Evolutionary conservation across 2,888 invertebrate genomes (phyloP).

Genomic region (Sarcophaga caerulescens): DNA sequence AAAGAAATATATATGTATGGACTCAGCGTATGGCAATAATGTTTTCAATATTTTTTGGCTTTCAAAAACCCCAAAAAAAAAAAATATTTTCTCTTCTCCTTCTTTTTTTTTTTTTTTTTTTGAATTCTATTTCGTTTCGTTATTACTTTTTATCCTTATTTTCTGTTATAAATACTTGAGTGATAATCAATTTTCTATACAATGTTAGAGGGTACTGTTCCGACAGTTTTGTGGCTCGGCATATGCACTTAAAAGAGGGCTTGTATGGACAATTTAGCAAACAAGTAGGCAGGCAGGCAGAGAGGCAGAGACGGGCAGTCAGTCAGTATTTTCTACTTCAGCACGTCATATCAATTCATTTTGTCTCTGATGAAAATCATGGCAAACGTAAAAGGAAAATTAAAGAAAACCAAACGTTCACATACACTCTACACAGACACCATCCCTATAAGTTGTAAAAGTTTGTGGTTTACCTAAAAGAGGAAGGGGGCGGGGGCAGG

Average conservation of each 20-base stretch:
- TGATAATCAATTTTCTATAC: conserved; percentile 60
- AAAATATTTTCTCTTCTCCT: background rate
- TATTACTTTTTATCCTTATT: background rate
- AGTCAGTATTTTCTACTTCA: conserved; percentile 47
- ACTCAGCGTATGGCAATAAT: background rate
- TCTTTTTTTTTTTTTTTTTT: background rate
- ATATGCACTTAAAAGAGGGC: background rate
- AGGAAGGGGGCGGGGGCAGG: too few relatives aligned
- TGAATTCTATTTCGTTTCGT: too few relatives aligned
- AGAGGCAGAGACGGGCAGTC: background rate
- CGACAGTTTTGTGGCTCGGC: conserved; percentile 13
- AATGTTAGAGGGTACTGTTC: background rate
- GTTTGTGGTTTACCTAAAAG: background rate
- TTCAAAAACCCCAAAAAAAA: background rate
- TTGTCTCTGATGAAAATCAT: conserved; percentile 58
- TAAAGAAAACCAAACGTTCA: background rate
- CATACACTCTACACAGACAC: background rate
- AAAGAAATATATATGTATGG: background rate
- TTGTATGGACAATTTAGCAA: too few relatives aligned
- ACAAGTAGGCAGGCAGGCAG: too few relatives aligned
- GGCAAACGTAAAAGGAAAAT: conserved; percentile 19
- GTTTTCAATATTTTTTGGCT: background rate
- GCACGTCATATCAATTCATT: conserved; percentile 64
- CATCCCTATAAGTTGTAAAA: background rate
- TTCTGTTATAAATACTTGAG: conserved; percentile 48